Evolutionary conservation across 2,797 vertebrate genomes (phyloP), one percentile per base, ranked within the genome.

Genomic region (Poeciliopsis presidionis): DNA sequence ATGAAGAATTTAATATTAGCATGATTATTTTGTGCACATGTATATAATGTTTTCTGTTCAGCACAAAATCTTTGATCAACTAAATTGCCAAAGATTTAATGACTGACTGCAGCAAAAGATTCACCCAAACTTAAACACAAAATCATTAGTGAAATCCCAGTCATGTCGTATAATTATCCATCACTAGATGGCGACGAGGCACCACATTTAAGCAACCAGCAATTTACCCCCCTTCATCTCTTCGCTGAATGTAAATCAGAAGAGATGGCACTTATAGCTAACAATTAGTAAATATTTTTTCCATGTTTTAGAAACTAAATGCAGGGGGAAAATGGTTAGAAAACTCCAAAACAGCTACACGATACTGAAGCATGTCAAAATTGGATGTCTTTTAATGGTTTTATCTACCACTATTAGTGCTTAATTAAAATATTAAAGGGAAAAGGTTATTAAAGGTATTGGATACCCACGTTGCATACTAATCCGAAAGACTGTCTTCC

Each of bases 101-200:
- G 8, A 41, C 14, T 22, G 33, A 65, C 43, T 18, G 14, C 16
- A 72, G 70, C 70, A 49, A 49, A 72, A 49, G 3, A 49, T 12
- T 9, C 20, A 43, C 18, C 4, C 9, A 49, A 12, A 33, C 1
- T 11, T 41, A 1, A 5, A 39, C 25, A 55, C 36, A 55, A 43
- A 57, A 43, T 53, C 51, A 28, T n/a, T 14, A 74, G 51, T 74
- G 33, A 25, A 61, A 14, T 46, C 39, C 18, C 7, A n/a, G 47
- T 53, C 2, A 12, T 45, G 74, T 51, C 20, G 14, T 79, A 81
- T 70, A 0, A n/a, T 47, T 6, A 67, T 77, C 72, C 2, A 81
- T 25, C 94, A 75, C 83, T 83, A 91, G 93, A 88, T 90, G 90
- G 88, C 1, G 67, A 2, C 33, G 72, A 74, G 78, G 33, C 36